These are phyloP conservation scores for Eristalinus sepulchralis DNA, from an alignment of 2,888 invertebrate species.

Conservation along the genomic window DNA sequence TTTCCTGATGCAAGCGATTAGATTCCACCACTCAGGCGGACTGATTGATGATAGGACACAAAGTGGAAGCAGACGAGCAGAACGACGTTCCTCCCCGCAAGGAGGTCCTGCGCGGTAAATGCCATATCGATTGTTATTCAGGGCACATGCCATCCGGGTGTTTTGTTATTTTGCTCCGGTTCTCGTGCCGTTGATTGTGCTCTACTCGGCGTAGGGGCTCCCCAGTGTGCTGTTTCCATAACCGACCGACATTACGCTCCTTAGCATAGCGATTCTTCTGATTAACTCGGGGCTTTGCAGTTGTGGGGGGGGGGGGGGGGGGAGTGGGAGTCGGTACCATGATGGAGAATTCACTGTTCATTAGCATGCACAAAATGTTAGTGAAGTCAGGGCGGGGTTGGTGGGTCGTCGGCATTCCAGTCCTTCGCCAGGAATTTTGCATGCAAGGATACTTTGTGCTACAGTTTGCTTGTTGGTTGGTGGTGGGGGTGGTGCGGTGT, in stretches of 20 bases:
- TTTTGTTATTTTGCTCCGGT: slow-evolving; percentile 26
- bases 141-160: slow-evolving; percentile 53
- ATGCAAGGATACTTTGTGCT: slow-evolving; percentile 20
- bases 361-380: slow-evolving; percentile 46
- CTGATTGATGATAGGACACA: slow-evolving; percentile 65
- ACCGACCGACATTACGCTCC: slow-evolving; percentile 49
- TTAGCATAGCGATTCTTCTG: slow-evolving; percentile 46
- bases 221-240: slow-evolving; percentile 25
- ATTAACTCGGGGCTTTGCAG: slow-evolving; percentile 37
- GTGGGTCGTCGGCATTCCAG: background rate
- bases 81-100: background rate
- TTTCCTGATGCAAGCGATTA: slow-evolving; percentile 64
- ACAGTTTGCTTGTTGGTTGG: slow-evolving; percentile 4
- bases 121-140: slow-evolving; percentile 50
- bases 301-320: background rate
- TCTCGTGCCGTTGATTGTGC: background rate
- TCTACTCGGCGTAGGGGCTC: background rate
- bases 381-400: slow-evolving; percentile 6
- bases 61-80: background rate
- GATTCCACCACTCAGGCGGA: slow-evolving; percentile 40
- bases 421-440: slow-evolving; percentile 20
- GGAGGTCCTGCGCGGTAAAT: background rate
- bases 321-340: background rate
- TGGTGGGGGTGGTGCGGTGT: background rate
- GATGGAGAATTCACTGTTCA: slow-evolving; percentile 3